These are phyloP conservation scores for Phymorhynchus buccinoides DNA, from an alignment of 1,140 invertebrate genomes.

Conservation along the genomic window DNA sequence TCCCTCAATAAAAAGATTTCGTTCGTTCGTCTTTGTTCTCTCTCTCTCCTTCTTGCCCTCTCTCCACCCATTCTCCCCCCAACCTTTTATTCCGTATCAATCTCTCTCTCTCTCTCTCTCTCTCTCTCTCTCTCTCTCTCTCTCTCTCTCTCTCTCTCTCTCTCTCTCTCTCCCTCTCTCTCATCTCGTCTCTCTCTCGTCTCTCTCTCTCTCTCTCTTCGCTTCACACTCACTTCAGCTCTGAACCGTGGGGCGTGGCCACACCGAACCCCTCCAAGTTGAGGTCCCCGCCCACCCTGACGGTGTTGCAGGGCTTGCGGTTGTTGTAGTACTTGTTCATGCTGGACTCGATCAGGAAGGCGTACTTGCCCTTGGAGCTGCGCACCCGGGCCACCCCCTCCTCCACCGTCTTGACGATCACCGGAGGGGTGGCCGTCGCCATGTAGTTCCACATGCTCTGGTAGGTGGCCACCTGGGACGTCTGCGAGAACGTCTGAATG, in stretches of 20 bases:
- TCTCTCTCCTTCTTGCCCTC: neutral
- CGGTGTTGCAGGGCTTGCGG: slow-evolving; percentile 93
- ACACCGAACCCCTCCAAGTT: slow-evolving; percentile 96
- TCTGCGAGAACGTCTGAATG: slow-evolving; percentile 77
- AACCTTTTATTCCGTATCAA: too few species aligned
- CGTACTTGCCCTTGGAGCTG: slow-evolving; percentile 84
- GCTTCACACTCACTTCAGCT: slow-evolving; percentile 81
- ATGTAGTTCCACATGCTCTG: slow-evolving; percentile 97
- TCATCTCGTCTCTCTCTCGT: too few species aligned
- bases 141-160: slow-evolving; percentile 24
- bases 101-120: too few species aligned
- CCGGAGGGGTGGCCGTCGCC: slow-evolving; percentile 78
- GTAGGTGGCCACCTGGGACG: slow-evolving; percentile 90
- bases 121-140: slow-evolving; percentile 27
- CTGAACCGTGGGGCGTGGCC: slow-evolving; percentile 91
- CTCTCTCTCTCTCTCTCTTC: slow-evolving; percentile 27
- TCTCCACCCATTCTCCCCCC: neutral
- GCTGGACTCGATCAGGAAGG: slow-evolving; percentile 92
- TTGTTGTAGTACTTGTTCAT: slow-evolving; percentile 97
- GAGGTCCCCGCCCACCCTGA: slow-evolving; percentile 90
- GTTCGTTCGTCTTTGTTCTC: too few species aligned
- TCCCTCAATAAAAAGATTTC: too few species aligned
- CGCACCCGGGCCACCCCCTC: slow-evolving; percentile 83
- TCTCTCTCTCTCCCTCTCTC: slow-evolving; percentile 15
- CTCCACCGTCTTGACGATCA: slow-evolving; percentile 56